Percentiles rank a stretch among this genome's conserved stretches.
Conservation (phyloP, 2,113 vertebrate species). For the Nansenia antarctica region DNA sequence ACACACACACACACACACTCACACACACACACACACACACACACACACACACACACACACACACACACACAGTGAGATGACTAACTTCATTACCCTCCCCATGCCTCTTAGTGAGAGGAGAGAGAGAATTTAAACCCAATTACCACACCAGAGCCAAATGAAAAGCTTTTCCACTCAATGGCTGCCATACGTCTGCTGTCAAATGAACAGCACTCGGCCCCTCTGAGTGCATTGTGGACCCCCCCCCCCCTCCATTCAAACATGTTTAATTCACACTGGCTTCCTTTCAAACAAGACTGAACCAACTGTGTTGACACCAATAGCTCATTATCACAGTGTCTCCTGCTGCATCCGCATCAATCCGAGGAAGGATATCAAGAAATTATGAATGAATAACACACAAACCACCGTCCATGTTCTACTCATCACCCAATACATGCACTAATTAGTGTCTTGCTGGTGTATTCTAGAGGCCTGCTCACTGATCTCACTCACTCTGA, state of each 20-base stretch:
- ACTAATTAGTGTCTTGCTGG: not conserved
- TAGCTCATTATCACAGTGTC: slow-evolving; percentile 23
- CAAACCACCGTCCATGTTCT: too few relatives aligned
- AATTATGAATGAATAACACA: slow-evolving; percentile 23
- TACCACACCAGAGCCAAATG: slow-evolving; percentile 74
- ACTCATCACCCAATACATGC: slow-evolving; percentile 9
- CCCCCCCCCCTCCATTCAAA: slow-evolving; percentile 39
- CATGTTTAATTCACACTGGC: slow-evolving; percentile 51
- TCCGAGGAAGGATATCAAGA: slow-evolving; percentile 15
- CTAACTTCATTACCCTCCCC: slow-evolving; percentile 73
- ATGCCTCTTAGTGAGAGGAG: slow-evolving; percentile 69
- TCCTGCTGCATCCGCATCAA: slow-evolving; percentile 36
- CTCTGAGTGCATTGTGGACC: slow-evolving; percentile 42
- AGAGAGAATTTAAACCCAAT: slow-evolving; percentile 74
- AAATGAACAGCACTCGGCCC: slow-evolving; percentile 60
- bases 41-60: slow-evolving; percentile 48
- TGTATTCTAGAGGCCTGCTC: not conserved
- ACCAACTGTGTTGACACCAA: slow-evolving; percentile 34
- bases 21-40: not conserved
- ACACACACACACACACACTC: slow-evolving; percentile 26
- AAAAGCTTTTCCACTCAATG: slow-evolving; percentile 75
- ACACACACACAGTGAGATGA: slow-evolving; percentile 46
- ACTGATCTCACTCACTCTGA: not conserved
- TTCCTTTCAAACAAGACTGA: slow-evolving; percentile 38
- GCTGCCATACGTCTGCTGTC: slow-evolving; percentile 67